Conservation (phyloP, 2,888 invertebrate genomes). For the Microdon myrmicae region DNA sequence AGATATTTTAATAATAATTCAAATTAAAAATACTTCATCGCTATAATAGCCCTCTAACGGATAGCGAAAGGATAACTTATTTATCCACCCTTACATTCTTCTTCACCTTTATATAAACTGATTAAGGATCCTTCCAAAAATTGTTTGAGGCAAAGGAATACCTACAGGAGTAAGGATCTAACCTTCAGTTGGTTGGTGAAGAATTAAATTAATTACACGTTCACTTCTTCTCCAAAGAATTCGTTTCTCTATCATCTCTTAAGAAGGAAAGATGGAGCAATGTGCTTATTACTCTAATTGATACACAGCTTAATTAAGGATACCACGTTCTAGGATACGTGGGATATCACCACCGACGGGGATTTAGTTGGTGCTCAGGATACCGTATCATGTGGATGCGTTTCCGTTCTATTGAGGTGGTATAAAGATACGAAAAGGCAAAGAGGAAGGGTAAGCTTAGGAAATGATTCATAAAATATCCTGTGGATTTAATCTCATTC, state of each 20-base stretch:
- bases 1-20: slow-evolving; percentile 40
- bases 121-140: slow-evolving; percentile 43
- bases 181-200: slow-evolving; percentile 36
- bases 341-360: slow-evolving; percentile 49
- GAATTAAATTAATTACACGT: slow-evolving; percentile 46
- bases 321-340: slow-evolving; percentile 42
- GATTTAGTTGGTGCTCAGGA: slow-evolving; percentile 34
- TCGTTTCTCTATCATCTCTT: neutral
- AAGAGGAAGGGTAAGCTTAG: slow-evolving; percentile 32
- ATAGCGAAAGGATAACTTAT: slow-evolving; percentile 44
- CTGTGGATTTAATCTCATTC: slow-evolving; percentile 49
- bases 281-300: slow-evolving; percentile 52
- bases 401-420: slow-evolving; percentile 8
- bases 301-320: slow-evolving; percentile 51
- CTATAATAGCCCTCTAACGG: too few relatives aligned
- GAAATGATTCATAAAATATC: slow-evolving; percentile 52
- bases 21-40: slow-evolving; percentile 42
- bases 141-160: slow-evolving; percentile 10
- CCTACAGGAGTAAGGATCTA: slow-evolving; percentile 24
- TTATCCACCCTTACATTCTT: slow-evolving; percentile 17
- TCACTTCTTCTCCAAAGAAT: slow-evolving; percentile 29
- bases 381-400: slow-evolving; percentile 29
- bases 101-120: slow-evolving; percentile 37
- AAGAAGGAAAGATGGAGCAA: slow-evolving; percentile 32
- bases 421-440: slow-evolving; percentile 19